Conservation (phyloP, 2,797 vertebrate genomes). For the Emys orbicularis region DNA sequence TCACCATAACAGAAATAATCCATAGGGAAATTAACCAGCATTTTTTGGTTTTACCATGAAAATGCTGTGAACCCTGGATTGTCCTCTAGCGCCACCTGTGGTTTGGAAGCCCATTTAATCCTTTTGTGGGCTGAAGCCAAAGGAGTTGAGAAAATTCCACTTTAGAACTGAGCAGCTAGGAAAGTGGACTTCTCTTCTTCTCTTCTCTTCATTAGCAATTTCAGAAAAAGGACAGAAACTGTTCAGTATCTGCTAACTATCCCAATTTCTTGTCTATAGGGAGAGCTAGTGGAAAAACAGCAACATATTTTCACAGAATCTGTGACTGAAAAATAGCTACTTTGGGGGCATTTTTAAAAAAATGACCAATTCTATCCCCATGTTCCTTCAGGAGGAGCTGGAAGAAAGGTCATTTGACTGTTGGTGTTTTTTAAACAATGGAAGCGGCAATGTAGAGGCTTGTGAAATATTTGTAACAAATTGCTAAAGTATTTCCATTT, state of each 20-base stretch:
- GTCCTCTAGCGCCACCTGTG: constrained; percentile 53
- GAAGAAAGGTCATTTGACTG: constrained; percentile 35
- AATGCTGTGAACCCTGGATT: constrained; percentile 50
- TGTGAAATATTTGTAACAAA: constrained; percentile 42
- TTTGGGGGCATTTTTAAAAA: constrained; percentile 37
- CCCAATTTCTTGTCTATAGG: constrained; percentile 52
- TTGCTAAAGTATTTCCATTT: constrained; percentile 11
- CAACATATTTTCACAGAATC: constrained; percentile 56
- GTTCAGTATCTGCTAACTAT: constrained; percentile 60
- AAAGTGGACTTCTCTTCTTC: constrained; percentile 67
- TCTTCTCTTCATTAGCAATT: constrained; percentile 61
- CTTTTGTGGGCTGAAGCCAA: constrained; percentile 53
- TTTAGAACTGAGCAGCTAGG: constrained; percentile 59
- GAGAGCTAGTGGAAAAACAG: constrained; percentile 53
- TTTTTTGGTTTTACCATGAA: constrained; percentile 61
- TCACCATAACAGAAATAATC: neutral
- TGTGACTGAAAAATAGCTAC: constrained; percentile 62
- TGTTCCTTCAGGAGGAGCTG: neutral
- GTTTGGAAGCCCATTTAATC: constrained; percentile 63
- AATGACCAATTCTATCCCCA: neutral
- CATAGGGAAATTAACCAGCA: constrained; percentile 37
- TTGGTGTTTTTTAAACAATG: constrained; percentile 22
- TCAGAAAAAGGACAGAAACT: constrained; percentile 51
- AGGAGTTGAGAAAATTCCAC: constrained; percentile 72
- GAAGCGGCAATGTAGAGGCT: neutral